Conservation (phyloP, 2,797 vertebrate species). For the Emydoidea blandingii region DNA sequence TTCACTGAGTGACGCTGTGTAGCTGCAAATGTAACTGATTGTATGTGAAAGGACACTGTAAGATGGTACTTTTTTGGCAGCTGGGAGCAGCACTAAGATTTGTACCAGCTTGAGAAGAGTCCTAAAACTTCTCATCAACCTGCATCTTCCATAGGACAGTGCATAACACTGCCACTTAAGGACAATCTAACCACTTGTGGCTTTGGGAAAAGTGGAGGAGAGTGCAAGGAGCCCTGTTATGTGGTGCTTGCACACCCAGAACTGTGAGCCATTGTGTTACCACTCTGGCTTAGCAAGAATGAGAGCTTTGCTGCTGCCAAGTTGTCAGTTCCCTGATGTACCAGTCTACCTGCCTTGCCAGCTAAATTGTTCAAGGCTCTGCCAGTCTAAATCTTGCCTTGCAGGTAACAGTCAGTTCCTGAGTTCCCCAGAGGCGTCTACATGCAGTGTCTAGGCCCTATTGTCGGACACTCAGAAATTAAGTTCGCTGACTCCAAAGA, state of each 20-base stretch:
- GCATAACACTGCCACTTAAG: neutral
- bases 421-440: neutral
- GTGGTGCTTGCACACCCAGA: neutral
- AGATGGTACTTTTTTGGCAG: neutral
- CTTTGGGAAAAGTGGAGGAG: neutral
- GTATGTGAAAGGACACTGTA: accelerated
- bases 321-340: neutral
- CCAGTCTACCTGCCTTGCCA: neutral
- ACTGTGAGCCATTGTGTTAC: neutral
- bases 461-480: neutral
- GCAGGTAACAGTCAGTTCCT: neutral
- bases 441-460: neutral
- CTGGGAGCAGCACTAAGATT: accelerated
- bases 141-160: neutral
- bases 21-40: neutral
- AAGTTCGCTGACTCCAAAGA: neutral
- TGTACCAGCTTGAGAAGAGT: neutral
- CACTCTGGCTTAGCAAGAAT: neutral
- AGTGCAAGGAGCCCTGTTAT: neutral
- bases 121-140: neutral
- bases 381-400: neutral
- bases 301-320: neutral
- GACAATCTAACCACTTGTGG: neutral
- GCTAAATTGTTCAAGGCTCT: neutral
- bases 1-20: neutral